Percentiles rank a stretch among this genome's conserved stretches.
These are phyloP conservation scores for Clamator glandarius DNA, from an alignment of 2,797 vertebrate species.

Conservation along the genomic window DNA sequence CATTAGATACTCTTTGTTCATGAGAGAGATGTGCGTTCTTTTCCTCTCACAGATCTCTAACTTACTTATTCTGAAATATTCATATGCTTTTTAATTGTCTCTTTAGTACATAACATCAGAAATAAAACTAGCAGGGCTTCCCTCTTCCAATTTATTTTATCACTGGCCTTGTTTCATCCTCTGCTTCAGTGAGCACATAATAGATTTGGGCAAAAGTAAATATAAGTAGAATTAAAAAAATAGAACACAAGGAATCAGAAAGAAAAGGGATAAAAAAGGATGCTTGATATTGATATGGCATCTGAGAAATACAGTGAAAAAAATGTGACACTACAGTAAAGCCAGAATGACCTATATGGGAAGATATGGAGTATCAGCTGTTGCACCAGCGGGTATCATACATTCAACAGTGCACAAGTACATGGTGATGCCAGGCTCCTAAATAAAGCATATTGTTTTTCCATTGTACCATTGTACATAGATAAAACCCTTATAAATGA, in stretches of 20 bases:
- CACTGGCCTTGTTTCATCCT: neutral
- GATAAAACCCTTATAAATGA: neutral
- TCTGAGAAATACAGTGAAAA: neutral
- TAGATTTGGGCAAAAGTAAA: neutral
- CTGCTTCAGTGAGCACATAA: neutral
- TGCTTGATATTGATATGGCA: neutral
- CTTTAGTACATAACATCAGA: neutral
- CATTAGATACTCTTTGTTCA: neutral
- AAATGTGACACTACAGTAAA: neutral
- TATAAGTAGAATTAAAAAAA: neutral
- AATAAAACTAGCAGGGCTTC: neutral
- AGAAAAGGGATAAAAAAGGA: neutral
- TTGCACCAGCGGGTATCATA: neutral
- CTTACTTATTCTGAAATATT: neutral
- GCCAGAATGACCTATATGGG: rapidly evolving
- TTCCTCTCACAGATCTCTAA: neutral
- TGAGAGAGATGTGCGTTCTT: neutral
- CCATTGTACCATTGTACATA: neutral
- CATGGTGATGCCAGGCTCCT: neutral
- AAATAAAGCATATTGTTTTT: neutral
- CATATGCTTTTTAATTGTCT: neutral
- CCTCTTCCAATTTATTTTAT: neutral
- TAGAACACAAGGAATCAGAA: neutral
- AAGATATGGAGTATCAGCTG: neutral
- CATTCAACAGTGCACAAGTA: neutral